Evolutionary conservation across 2,888 invertebrate species (phyloP), one percentile per base, ranked within the genome.

Genomic region (Cheilosia scutellata): DNA sequence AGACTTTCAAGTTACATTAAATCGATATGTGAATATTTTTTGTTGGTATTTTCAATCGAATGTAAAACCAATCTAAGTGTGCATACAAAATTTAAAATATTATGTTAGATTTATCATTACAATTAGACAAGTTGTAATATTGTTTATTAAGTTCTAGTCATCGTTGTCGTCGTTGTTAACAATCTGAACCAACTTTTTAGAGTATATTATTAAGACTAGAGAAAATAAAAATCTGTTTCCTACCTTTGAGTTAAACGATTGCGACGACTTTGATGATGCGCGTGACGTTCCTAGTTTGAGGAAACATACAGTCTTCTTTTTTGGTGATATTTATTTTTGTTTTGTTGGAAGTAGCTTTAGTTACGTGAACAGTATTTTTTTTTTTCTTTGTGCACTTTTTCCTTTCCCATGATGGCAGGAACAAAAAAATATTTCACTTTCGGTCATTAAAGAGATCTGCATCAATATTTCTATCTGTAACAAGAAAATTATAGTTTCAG

Each of bases 241-340:
- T 84, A 84, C 68, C 70, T 79, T 65, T 72, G n/a, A 13, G 9
- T 40, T 31, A 55, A 42, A 47, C 51, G 62, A 79, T 68, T 68
- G 47, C 60, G 80, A 71, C 80, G 65, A 76, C 71, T 75, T 70
- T 75, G 75, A 75, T 71, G 80, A 60, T 66, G 42, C 40, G 55
- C 40, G 20, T 20, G 44, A 27, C 75, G 70, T 75, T 72, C 62
- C 37, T 66, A 66, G 44, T 42, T 58, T 66, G 33, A 29, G 65
- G 27, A 60, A 82, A 82, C 82, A 75, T 66, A 53, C 75, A 84
- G 84, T 84, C 80, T 84, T 84, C 70, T 47, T 80, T 82, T 83
- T 71, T 80, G 79, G 75, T 84, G 70, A 70, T 55, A 37, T 37
- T 37, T 37, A 11, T 60, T 42, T 60, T 51, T 27, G 7, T 49